phyloP scores from a whole-genome alignment of 2,888 invertebrate species.

The Epinotia nisella region DNA sequence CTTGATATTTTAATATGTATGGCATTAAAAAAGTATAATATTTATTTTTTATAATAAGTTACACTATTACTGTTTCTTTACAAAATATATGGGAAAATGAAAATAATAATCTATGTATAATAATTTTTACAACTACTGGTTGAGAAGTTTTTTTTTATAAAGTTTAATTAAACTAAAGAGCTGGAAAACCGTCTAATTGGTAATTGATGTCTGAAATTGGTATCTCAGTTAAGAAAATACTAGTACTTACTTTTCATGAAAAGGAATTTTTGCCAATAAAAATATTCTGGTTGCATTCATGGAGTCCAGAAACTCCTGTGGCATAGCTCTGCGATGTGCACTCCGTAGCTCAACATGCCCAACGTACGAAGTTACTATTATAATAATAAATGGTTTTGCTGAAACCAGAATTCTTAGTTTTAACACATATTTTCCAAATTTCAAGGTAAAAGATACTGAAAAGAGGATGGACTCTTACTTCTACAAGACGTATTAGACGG shows the following conservation, averaged over 20 bases:
- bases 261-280: slow-evolving; percentile 86
- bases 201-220: too few species aligned
- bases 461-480: slow-evolving; percentile 55
- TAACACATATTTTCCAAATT: neutral
- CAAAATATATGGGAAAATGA: too few species aligned
- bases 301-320: slow-evolving; percentile 81
- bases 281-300: slow-evolving; percentile 88
- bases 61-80: too few species aligned
- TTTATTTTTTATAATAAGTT: too few species aligned
- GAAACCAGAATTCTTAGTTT: slow-evolving; percentile 48
- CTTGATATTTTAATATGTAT: too few species aligned
- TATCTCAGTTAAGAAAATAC: too few species aligned
- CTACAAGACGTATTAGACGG: slow-evolving; percentile 58
- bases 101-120: too few species aligned
- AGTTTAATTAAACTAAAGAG: too few species aligned
- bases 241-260: slow-evolving; percentile 70
- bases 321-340: slow-evolving; percentile 88
- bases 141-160: too few species aligned
- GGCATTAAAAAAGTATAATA: too few species aligned
- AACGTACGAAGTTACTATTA: slow-evolving; percentile 91
- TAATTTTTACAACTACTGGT: too few species aligned
- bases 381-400: slow-evolving; percentile 65
- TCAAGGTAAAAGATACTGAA: neutral
- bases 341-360: slow-evolving; percentile 89
- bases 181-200: too few species aligned